A percentile compares a stretch with the other conserved stretches of the same genome.
phyloP scores from a whole-genome alignment of 2,888 invertebrate species.

The Elegia similella region DNA sequence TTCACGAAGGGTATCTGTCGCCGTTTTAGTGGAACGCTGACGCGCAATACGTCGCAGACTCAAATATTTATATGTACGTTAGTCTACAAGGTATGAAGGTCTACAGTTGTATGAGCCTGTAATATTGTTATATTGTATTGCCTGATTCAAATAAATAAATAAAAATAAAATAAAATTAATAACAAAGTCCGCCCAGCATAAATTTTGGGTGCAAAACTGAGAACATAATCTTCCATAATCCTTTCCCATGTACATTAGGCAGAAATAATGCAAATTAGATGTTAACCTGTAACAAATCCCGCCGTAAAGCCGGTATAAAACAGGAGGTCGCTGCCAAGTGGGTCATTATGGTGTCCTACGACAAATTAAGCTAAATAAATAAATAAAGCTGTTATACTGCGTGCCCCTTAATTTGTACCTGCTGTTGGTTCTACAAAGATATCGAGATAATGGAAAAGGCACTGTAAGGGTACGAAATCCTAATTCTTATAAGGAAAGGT shows the following conservation, averaged over 20 bases:
- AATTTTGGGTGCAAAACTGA: no score
- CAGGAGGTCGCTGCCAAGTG: slow-evolving; percentile 34
- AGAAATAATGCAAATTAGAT: slow-evolving; percentile 4
- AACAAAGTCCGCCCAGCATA: no score
- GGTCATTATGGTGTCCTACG: slow-evolving; percentile 54
- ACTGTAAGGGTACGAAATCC: not conserved
- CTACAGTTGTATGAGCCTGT: no score
- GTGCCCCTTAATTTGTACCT: slow-evolving; percentile 63
- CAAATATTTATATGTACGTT: no score
- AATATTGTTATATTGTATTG: no score
- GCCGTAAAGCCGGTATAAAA: slow-evolving; percentile 26
- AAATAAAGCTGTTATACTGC: slow-evolving; percentile 58
- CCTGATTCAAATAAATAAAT: no score
- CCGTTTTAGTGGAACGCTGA: no score
- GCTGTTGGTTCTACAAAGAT: slow-evolving; percentile 39
- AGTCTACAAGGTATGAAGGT: no score
- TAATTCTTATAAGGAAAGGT: no score
- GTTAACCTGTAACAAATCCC: slow-evolving; percentile 12
- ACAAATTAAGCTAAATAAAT: slow-evolving; percentile 67
- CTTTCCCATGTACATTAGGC: not conserved
- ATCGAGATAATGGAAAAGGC: slow-evolving; percentile 28
- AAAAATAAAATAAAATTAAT: no score
- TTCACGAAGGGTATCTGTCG: no score
- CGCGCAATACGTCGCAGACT: no score
- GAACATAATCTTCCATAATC: not conserved